Base-by-base conservation (phyloP, 1,140 invertebrate species). In the Schlechtendalia chinensis region DNA sequence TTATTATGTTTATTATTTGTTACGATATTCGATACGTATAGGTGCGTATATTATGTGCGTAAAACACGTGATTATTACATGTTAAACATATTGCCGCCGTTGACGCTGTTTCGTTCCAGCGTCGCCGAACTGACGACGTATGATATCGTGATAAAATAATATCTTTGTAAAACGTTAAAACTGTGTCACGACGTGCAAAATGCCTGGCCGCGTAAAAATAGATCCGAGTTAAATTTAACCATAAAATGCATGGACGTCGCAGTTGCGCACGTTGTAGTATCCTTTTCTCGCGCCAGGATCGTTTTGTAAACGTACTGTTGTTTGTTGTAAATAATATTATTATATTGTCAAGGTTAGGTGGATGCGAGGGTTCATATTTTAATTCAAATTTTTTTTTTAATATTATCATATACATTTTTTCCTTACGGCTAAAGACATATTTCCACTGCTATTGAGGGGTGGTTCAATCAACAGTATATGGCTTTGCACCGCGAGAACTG, bases 171-270 rank as follows among this genome's bases (percentile, higher is more conserved):
- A 50, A 54, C 47, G 27, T 29, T 5, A 12, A 54, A 72, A 54
- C 47, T n/a, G 50, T 54, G 69, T 29, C 32, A 29, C 22, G 67
- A 50, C 16, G 72, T 5, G 24, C 65, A 45, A 56, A 39, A 56
- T 67, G n/a, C 47, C 58, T 58, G 81, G 71, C 56, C 22, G n/a
- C n/a, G 29, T 56, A 67, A 61, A 80, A 82, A 82, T 82, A 79
- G 77, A 74, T 32, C 10, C 12, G 17, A 56, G 63, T 75, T 80
- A 82, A 65, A 72, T 82, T 50, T 61, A 65, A 53, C 72, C 39
- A 22, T 3, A 24, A 39, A 39, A 16, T 24, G 47, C 45, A 16
- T 39, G 19, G 32, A n/a, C 24, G 16, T 71, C n/a, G 8, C 29
- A 58, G 61, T 45, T 1, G 69, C 27, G 61, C 54, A 17, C 50